Evolutionary conservation across 1,140 invertebrate species (phyloP).

Genomic region (Stegodyphus mimosarum): DNA sequence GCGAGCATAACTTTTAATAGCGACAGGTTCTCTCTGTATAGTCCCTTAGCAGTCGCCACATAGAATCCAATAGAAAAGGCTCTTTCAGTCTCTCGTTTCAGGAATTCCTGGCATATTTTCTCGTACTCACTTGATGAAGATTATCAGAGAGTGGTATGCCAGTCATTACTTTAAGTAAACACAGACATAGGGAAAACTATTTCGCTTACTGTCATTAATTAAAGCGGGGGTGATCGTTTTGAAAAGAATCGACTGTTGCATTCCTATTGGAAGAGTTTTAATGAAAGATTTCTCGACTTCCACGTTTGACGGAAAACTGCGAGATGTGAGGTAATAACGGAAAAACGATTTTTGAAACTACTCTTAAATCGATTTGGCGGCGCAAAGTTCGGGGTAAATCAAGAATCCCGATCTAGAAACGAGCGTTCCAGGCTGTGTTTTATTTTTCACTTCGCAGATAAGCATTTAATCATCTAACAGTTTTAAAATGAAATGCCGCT

Average conservation of each 20-base stretch:
- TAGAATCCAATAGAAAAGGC: too few relatives aligned
- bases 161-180: slow-evolving; percentile 53
- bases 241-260: slow-evolving; percentile 48
- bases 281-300: slow-evolving; percentile 49
- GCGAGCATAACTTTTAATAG: too few relatives aligned
- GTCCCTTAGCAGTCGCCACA: too few relatives aligned
- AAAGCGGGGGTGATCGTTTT: slow-evolving; percentile 38
- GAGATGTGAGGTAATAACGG: slow-evolving; percentile 15
- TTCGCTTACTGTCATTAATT: slow-evolving; percentile 50
- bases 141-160: slow-evolving; percentile 40
- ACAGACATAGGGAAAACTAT: slow-evolving; percentile 34
- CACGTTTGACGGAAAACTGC: neutral
- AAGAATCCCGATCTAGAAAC: too few relatives aligned
- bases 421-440: too few relatives aligned
- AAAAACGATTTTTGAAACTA: slow-evolving; percentile 47
- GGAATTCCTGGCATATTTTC: slow-evolving; percentile 53
- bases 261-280: slow-evolving; percentile 24
- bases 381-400: too few relatives aligned
- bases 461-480: too few relatives aligned
- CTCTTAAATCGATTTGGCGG: neutral
- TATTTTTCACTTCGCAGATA: too few relatives aligned
- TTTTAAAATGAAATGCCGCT: too few relatives aligned
- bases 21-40: too few relatives aligned
- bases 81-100: neutral
- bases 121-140: slow-evolving; percentile 33